Base-by-base conservation (phyloP, 2,113 vertebrate species). In the Myiozetetes cayanensis region DNA sequence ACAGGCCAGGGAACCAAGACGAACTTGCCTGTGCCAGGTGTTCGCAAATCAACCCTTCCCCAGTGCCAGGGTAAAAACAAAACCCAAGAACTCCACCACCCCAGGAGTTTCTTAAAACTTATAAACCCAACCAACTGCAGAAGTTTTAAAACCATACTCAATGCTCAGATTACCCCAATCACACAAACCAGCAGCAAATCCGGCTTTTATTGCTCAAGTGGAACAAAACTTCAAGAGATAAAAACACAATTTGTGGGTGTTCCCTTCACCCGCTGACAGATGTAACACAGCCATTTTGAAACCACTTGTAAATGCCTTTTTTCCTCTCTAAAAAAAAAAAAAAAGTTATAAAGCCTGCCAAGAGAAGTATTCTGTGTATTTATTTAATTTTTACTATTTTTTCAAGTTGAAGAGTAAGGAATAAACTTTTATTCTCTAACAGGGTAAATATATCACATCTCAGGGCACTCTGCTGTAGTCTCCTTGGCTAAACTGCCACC, bases 171-270 rank as follows among this genome's bases (percentile, higher is more conserved):
- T 94, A 94, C 92, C 81, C 94, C 94, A 87, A 39, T 92, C 95
- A 74, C 92, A 95, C 90, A 96, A 93, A 93, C 78, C 88, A 96
- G 92, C 94, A 96, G 90, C 24, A 62, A 95, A 96, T 94, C 92
- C 78, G 68, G 79, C 94, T 96, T 97, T 96, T 96, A 97, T 96
- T 96, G 95, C 96, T 94, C 90, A 94, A 96, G 96, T 97, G 96
- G 96, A 97, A 97, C 96, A 97, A 94, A 96, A 97, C 94, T 96
- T 96, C 93, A 96, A 90, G 95, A 96, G 94, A 94, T 97, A 96
- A 95, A 97, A 97, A 96, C 96, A 96, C 95, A 96, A 96, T 96
- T 97, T 97, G 96, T 97, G 97, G 97, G 97, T 97, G 96, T 97
- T 97, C 97, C 95, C 95, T 94, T 95, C 76, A 97, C 84, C 90